A percentile compares a stretch with the other conserved stretches of the same genome.
Conservation (phyloP, 2,888 invertebrate genomes). For the Heliconius cydno region DNA sequence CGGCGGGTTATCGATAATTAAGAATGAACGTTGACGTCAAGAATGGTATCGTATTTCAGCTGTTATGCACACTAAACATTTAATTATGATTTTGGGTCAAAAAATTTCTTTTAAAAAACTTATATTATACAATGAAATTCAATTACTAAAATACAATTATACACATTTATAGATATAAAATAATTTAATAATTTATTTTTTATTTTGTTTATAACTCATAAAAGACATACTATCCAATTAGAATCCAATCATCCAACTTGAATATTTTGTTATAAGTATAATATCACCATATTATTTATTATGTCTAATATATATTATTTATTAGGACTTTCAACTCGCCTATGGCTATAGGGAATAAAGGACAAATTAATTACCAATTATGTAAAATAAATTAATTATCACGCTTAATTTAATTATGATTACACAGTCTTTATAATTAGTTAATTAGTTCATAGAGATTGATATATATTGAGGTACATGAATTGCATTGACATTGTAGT, state of each 20-base stretch:
- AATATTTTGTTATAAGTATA: neutral
- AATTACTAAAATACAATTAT: no score
- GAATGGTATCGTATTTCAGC: slow-evolving; percentile 48
- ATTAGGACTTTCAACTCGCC: neutral
- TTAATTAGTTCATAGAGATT: neutral
- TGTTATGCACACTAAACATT: slow-evolving; percentile 26
- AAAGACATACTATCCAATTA: neutral
- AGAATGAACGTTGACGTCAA: slow-evolving; percentile 60
- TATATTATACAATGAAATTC: no score
- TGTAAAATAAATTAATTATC: slow-evolving; percentile 1
- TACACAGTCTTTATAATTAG: neutral
- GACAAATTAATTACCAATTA: slow-evolving; percentile 1
- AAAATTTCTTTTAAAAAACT: no score
- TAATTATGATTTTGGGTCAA: neutral
- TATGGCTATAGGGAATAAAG: neutral
- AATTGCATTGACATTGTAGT: neutral
- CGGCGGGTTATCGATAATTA: slow-evolving; percentile 61
- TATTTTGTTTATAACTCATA: neutral
- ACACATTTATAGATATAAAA: no score
- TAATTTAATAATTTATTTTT: no score
- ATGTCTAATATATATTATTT: neutral
- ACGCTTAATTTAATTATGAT: neutral
- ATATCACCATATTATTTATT: neutral
- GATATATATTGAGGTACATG: neutral
- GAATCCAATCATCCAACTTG: neutral